Base-by-base conservation (phyloP, 2,888 invertebrate genomes). In the Tethea ocularis region DNA sequence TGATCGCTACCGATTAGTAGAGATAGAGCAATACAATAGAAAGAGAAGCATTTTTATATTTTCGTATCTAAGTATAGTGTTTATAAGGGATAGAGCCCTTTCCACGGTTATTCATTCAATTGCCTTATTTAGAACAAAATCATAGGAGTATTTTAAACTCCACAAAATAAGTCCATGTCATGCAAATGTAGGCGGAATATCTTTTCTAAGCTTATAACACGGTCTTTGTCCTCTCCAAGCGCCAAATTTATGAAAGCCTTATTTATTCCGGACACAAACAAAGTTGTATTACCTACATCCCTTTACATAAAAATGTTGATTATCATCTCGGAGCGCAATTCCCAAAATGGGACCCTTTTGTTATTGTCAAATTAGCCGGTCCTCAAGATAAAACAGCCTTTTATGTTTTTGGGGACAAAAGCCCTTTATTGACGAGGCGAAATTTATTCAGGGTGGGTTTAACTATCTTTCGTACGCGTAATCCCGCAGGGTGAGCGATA, bases 321-420 rank as follows among this genome's bases (percentile, higher is more conserved):
- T 89, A 87, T 82, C 83, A 89, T 89, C 89, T 74, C 74, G 66
- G 77, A 69, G 65, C 75, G 80, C 84, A 87, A 87, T 87, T 86
- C 89, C 91, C 90, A 74, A 72, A 81, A 80, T 86, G 87, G 85
- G 87, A 82, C 84, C 88, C 89, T 88, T 91, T 93, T 93, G 93
- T 92, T 92, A 88, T 91, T 92, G 91, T 90, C 93, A 93, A 93
- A 93, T 93, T 93, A 93, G 90, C 85, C 93, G 89, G 91, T 93
- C 89, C 93, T 92, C 93, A 93, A 93, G 93, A 93, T 93, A 93
- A 91, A 91, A 91, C 88, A 90, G 80, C 89, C 92, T 89, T 90
- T 91, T 87, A 75, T 80, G 81, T 84, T 77, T 75, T 74, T 82
- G 86, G 84, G 89, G 87, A 91, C 90, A 91, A 91, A 87, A 87